Base-by-base conservation (phyloP, 2,888 invertebrate genomes). In the Cryptus viduatorius region DNA sequence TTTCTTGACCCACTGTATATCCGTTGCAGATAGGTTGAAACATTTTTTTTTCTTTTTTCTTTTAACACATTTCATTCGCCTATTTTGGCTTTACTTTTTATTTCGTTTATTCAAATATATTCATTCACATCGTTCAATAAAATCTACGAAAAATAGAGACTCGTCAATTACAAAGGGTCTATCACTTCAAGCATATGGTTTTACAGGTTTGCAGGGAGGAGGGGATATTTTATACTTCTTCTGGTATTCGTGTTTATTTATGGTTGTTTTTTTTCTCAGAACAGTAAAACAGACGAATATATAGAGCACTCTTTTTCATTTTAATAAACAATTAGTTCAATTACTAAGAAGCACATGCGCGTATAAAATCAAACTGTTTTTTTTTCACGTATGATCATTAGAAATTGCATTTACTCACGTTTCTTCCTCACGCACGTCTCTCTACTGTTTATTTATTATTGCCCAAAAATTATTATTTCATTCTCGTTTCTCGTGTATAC, bases 121-220 rank as follows among this genome's bases (percentile, higher is more conserved):
- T 29, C 78, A 69, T 65, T 78, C 64, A 37, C 53, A 64, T 84
- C 80, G n/a, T 81, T 81, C 75, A 67, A 78, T 84, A 84, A 81
- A 79, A 81, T 31, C 84, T 84, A 84, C 81, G 78, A 84, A 84
- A 84, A 84, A 84, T 84, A 84, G 81, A 84, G 81, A 84, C 81
- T 84, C 53, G 81, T 84, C 77, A 64, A 78, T 37, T 61, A 61
- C 31, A 31, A 61, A 14, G 61, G 84, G 78, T 75, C 84, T 84
- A 84, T 42, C 72, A 67, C 50, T 81, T 72, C 64, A 81, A 84
- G 81, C 84, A 64, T 48, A 79, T 79, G 73, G 50, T 42, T 80
- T 37, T 42, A 29, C 64, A 65, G 64, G 24, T 64, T 71, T 48
- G 24, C 24, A 56, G 16, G 50, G 37, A 29, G n/a, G 12, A 31